Base-by-base conservation (phyloP, 2,113 vertebrate species). In the Pseudorectes ferrugineus region DNA sequence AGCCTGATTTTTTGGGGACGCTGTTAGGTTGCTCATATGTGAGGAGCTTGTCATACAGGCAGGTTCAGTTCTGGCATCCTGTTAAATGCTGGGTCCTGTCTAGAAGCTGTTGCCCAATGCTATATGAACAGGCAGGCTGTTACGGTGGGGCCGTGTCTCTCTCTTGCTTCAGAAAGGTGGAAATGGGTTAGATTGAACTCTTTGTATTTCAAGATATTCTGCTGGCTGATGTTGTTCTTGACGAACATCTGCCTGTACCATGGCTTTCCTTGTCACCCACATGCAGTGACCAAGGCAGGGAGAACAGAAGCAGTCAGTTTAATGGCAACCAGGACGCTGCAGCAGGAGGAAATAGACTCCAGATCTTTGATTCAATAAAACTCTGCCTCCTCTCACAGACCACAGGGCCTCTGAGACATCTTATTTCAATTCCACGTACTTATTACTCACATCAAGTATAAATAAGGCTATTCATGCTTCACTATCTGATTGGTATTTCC, bases 71-170 rank as follows among this genome's bases (percentile, higher is more conserved):
- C 65, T 87, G 52, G 8, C 3, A 0, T 67, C 17, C 43, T 8
- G 1, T 38, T 48, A 55, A 48, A 20, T 40, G 3, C 19, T 25
- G 6, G 2, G 5, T 21, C 35, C 51, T 46, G 33, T 7, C 59
- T 91, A 71, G 66, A 82, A 67, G 70, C 19, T 82, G 58, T 24
- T 85, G n/a, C 42, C 52, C 24, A 6, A 0, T 43, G 62, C 40
- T 86, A 22, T 48, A 14, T 6, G 36, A 55, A n/a, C 33, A 55
- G 33, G 5, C 23, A 55, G 45, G 9, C 40, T 75, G 22, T 51
- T 71, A 6, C 0, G 4, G 28, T 0, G 1, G 6, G 6, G 12
- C 26, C 1, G 1, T 29, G 28, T 33, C 29, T 76, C 38, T 62
- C 33, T 36, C 40, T 68, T 33, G 22, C 29, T 73, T 85, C 40